Conservation (phyloP, 2,888 invertebrate genomes). For the Agonopterix alstromeriana region DNA sequence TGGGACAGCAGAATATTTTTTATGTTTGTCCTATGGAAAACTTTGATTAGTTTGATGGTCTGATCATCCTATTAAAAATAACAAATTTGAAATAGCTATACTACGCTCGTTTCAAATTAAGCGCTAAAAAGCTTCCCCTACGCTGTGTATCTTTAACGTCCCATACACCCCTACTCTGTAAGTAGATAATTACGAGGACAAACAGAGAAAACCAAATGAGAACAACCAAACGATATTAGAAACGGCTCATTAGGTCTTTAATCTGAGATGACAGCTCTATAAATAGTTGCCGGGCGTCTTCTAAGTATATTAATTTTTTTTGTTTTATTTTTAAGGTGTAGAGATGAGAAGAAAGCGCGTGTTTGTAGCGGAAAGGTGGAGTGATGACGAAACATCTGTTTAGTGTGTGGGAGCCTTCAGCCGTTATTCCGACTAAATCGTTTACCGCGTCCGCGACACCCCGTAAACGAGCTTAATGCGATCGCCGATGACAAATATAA, state of each 20-base stretch:
- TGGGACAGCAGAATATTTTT: too few relatives aligned
- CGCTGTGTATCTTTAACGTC: too few relatives aligned
- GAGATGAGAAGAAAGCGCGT: constrained; percentile 39
- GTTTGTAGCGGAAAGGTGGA: constrained; percentile 41
- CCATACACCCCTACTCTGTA: constrained; percentile 15
- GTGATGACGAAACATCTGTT: constrained; percentile 66
- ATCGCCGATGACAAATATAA: constrained; percentile 72
- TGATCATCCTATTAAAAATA: too few relatives aligned
- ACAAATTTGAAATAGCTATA: too few relatives aligned
- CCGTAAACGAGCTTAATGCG: constrained; percentile 64
- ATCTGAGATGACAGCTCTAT: constrained; percentile 67
- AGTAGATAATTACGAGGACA: constrained; percentile 58
- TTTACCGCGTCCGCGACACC: constrained; percentile 57
- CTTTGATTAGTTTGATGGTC: too few relatives aligned
- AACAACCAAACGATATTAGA: constrained; percentile 62
- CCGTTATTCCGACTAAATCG: constrained; percentile 50
- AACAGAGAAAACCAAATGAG: constrained; percentile 52
- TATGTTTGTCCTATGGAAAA: too few relatives aligned
- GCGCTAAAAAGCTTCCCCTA: too few relatives aligned
- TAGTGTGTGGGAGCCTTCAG: constrained; percentile 33
- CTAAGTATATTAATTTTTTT: constrained; percentile 39
- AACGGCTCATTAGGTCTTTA: constrained; percentile 72
- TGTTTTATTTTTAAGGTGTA: constrained; percentile 50
- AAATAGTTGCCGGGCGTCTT: constrained; percentile 52
- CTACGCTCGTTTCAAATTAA: too few relatives aligned